Evolutionary conservation across 2,888 invertebrate genomes (phyloP), one percentile per base, ranked within the genome.

Genomic region (Lasioglossum vierecki): DNA sequence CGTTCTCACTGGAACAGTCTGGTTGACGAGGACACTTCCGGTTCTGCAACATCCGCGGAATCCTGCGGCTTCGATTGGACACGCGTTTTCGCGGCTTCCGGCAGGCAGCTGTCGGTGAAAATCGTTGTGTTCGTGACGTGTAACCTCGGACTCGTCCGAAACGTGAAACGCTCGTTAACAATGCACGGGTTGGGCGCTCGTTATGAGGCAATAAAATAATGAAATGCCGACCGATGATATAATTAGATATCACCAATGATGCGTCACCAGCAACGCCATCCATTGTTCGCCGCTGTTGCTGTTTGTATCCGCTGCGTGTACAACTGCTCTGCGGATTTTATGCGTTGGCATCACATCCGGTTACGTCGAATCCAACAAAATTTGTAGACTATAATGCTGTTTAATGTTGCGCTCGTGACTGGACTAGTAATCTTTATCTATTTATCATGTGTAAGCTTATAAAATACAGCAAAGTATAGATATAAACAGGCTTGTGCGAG

Each of bases 191-290:
- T 46, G 73, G 66, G 57, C 15, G 74, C 82, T 80, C 80, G 80
- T 80, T 79, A 74, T 5, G 26, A n/a, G 53, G n/a, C 80, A 70
- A 82, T 82, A 82, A 82, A 82, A 79, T 82, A 82, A 80, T 82
- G 73, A 82, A 68, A 74, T 70, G 22, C 44, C 66, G 35, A 35
- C 68, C 74, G 22, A 30, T 30, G 6, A 68, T 82, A 53, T 80
- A 82, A 82, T 80, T 79, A 68, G 80, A 57, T 68, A 74, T 80
- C 80, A 60, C 68, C 68, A 44, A 68, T 57, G 80, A 44, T n/a
- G 66, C 80, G 22, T 6, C 15, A 35, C 15, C 53, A 30, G 22
- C 60, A 4, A 8, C 22, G 11, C 13, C 60, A 11, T 22, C 63
- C 41, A 44, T 30, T 35, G 63, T 66, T 76, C 4, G 13, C 35